Conservation (phyloP, 2,888 invertebrate species). For the Caenorhabditis afra region DNA sequence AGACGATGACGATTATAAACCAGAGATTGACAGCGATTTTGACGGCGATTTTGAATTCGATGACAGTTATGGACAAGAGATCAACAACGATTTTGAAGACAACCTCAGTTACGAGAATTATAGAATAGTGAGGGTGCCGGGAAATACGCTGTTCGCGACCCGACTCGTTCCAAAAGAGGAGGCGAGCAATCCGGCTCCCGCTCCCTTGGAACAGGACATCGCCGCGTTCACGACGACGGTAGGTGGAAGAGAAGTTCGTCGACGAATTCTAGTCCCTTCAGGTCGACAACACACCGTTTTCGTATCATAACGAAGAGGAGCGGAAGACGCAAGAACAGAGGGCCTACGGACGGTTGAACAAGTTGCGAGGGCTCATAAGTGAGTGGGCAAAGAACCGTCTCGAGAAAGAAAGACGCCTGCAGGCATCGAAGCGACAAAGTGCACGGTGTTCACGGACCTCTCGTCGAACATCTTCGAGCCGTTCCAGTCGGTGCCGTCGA, state of each 20-base stretch:
- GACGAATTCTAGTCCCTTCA: background rate
- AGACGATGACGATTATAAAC: slow-evolving; percentile 34
- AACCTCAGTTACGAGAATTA: too few relatives aligned
- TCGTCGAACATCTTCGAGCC: slow-evolving; percentile 58
- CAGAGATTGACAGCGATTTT: too few relatives aligned
- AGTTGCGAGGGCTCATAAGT: slow-evolving; percentile 57
- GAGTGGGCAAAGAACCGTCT: background rate
- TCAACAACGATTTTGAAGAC: too few relatives aligned
- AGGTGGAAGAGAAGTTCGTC: too few relatives aligned
- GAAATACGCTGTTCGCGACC: too few relatives aligned
- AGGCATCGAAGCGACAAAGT: slow-evolving; percentile 51
- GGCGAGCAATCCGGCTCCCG: background rate
- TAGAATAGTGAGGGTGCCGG: too few relatives aligned
- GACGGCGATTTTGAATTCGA: too few relatives aligned
- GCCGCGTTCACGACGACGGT: background rate
- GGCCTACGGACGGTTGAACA: slow-evolving; percentile 28
- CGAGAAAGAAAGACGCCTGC: too few relatives aligned
- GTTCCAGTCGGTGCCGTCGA: slow-evolving; percentile 4
- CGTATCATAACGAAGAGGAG: slow-evolving; percentile 42
- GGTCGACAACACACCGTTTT: slow-evolving; percentile 38
- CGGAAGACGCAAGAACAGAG: slow-evolving; percentile 32
- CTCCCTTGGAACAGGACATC: background rate
- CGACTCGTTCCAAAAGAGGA: too few relatives aligned
- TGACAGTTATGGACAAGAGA: too few relatives aligned
- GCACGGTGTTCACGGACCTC: slow-evolving; percentile 48